Evolutionary conservation across 2,113 vertebrate genomes (phyloP).

Genomic region (Brachionichthys hirsutus): DNA sequence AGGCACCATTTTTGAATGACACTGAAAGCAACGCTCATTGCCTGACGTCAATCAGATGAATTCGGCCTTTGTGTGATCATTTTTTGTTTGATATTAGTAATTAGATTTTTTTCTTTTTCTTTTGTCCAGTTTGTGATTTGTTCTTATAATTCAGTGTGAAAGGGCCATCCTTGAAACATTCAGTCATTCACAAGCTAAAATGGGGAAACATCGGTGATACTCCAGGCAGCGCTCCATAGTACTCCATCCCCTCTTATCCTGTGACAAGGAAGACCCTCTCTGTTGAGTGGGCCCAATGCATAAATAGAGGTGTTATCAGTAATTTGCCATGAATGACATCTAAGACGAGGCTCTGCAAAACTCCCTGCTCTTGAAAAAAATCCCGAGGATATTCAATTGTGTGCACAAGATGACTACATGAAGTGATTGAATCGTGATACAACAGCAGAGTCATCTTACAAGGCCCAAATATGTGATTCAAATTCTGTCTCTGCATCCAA

Average conservation of each 20-base stretch:
- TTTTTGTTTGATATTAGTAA: too few relatives aligned
- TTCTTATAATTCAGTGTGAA: too few relatives aligned
- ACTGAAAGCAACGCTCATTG: too few relatives aligned
- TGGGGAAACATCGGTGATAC: too few relatives aligned
- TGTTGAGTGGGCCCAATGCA: conserved; percentile 35
- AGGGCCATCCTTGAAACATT: too few relatives aligned
- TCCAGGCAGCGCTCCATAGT: too few relatives aligned
- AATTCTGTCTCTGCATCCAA: conserved; percentile 31
- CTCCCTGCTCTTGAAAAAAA: conserved; percentile 26
- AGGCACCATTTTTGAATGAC: too few relatives aligned
- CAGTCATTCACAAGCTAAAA: too few relatives aligned
- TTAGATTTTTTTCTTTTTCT: too few relatives aligned
- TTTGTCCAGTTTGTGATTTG: too few relatives aligned
- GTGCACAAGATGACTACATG: conserved; percentile 25
- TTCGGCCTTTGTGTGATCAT: too few relatives aligned
- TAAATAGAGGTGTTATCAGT: conserved; percentile 55
- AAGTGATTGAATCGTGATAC: conserved; percentile 37
- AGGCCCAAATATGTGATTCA: conserved; percentile 39
- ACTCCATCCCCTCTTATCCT: conserved; percentile 59
- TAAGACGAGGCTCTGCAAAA: conserved; percentile 34
- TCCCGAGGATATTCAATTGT: conserved; percentile 36
- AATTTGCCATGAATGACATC: conserved; percentile 35
- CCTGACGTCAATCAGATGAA: too few relatives aligned
- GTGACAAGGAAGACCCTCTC: conserved; percentile 37
- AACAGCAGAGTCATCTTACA: conserved; percentile 35